Conservation (phyloP, 2,888 invertebrate genomes). For the Ctenicera cuprea region DNA sequence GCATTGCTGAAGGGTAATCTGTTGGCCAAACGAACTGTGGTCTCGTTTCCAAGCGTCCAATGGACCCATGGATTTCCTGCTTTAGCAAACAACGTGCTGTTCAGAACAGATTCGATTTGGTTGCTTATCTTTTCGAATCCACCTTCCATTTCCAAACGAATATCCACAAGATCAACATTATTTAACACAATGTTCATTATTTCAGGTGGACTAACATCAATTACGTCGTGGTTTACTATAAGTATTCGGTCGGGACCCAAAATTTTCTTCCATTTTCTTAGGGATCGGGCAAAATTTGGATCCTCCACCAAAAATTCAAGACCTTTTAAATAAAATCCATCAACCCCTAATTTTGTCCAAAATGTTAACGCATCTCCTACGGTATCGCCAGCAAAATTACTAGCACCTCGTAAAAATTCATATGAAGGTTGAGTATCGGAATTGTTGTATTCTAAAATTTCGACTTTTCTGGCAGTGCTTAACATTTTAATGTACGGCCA, state of each 20-base stretch:
- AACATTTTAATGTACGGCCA: slow-evolving; percentile 73
- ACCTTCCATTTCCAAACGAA: slow-evolving; percentile 77
- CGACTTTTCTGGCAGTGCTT: slow-evolving; percentile 44
- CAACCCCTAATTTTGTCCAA: slow-evolving; percentile 86
- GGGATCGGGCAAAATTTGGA: slow-evolving; percentile 75
- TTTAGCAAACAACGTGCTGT: slow-evolving; percentile 78
- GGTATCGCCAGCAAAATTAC: slow-evolving; percentile 63
- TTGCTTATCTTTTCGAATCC: slow-evolving; percentile 77
- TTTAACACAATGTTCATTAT: slow-evolving; percentile 78
- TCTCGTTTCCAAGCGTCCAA: slow-evolving; percentile 84
- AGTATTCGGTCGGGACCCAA: slow-evolving; percentile 79
- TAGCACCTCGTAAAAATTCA: slow-evolving; percentile 56
- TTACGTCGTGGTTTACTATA: slow-evolving; percentile 79
- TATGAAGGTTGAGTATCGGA: slow-evolving; percentile 57
- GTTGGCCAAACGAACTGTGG: slow-evolving; percentile 78
- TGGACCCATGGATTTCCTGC: slow-evolving; percentile 84
- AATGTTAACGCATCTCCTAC: slow-evolving; percentile 78
- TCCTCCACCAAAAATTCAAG: slow-evolving; percentile 81
- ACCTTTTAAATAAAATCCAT: slow-evolving; percentile 93
- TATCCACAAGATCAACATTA: slow-evolving; percentile 83
- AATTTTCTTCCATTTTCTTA: slow-evolving; percentile 82
- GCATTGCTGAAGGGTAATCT: slow-evolving; percentile 76
- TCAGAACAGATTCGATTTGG: slow-evolving; percentile 76
- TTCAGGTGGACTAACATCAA: slow-evolving; percentile 72
- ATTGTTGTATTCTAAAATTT: slow-evolving; percentile 54